Conservation (phyloP, 2,888 invertebrate species). For the Ecliptopera silaceata region DNA sequence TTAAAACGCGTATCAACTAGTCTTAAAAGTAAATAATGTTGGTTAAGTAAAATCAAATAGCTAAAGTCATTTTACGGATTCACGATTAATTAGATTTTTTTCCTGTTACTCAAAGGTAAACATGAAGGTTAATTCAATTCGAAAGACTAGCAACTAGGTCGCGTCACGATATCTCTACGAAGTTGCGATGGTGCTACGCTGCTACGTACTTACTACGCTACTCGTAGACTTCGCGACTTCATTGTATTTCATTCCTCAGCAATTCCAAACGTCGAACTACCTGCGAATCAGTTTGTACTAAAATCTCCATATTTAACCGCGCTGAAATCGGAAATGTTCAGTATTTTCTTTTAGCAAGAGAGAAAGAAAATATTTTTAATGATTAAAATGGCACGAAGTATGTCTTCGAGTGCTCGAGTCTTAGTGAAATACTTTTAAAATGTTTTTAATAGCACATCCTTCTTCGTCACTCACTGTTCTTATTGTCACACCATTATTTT, state of each 20-base stretch:
- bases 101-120: background rate
- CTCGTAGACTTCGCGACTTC: constrained; percentile 12
- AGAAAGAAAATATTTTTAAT: constrained; percentile 28
- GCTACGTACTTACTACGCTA: constrained; percentile 17
- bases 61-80: background rate
- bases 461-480: constrained; percentile 39
- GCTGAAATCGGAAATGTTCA: constrained; percentile 13
- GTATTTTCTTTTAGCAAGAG: constrained; percentile 15
- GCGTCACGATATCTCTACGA: constrained; percentile 5
- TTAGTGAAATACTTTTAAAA: constrained; percentile 31
- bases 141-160: background rate
- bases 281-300: constrained; percentile 14
- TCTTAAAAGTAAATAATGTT: too few relatives aligned
- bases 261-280: constrained; percentile 15
- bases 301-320: constrained; percentile 19
- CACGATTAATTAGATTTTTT: background rate
- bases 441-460: constrained; percentile 39
- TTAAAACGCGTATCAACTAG: background rate
- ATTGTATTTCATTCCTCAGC: constrained; percentile 14
- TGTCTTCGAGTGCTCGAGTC: constrained; percentile 26
- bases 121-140: background rate
- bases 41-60: background rate
- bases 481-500: constrained; percentile 40
- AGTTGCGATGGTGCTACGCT: constrained; percentile 23
- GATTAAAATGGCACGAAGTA: constrained; percentile 28